Base-by-base conservation (phyloP, 2,888 invertebrate species). In the Protonemura montana region DNA sequence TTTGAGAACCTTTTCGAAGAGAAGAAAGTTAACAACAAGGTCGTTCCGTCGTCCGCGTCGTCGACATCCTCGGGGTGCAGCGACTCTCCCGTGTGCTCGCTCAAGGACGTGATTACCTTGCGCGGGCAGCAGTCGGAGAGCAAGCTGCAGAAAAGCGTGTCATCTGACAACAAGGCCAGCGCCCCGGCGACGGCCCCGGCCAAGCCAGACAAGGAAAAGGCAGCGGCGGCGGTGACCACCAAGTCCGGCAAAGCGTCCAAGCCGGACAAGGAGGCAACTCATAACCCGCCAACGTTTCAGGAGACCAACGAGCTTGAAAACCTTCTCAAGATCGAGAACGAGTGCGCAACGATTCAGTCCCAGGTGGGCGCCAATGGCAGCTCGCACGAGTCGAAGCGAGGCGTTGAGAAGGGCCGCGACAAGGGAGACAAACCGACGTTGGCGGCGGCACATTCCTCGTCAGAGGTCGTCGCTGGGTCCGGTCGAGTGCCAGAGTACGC, bases 1-100 rank as follows among this genome's bases (percentile, higher is more conserved):
- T 97, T 97, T 89, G 97, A 97, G 90, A 96, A 97, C 91, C 92
- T 97, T 0, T 97, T 97, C 90, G 96, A 96, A 90, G 97, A 97
- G 90, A 96, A 96, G 90, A 95, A 96, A 89, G 94, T 94, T n/a
- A 91, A 91, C 82, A 82, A 80, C 41, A 87, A 88, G 85, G 28
- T 86, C 29, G 27, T 82, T 7, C 83, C 87, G 16, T 85, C 86
- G 27, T 87, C 87, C 5, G 76, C 77, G 21, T 87, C 87, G 78
- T 86, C 86, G 21, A 83, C 86, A 13, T 85, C 85, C 7, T 80
- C 85, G 3, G 85, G 86, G 5, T 77, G 92, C 90, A 92, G 91
- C 88, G 93, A 93, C 87, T 94, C 94, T 87, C 91, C 92, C 2
- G 91, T 92, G n/a, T 95, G 95, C 86, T 95, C 94, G 0, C 91